These are phyloP conservation scores for Coelinius sp. DNA, from an alignment of 2,888 invertebrate genomes.

Conservation along the genomic window DNA sequence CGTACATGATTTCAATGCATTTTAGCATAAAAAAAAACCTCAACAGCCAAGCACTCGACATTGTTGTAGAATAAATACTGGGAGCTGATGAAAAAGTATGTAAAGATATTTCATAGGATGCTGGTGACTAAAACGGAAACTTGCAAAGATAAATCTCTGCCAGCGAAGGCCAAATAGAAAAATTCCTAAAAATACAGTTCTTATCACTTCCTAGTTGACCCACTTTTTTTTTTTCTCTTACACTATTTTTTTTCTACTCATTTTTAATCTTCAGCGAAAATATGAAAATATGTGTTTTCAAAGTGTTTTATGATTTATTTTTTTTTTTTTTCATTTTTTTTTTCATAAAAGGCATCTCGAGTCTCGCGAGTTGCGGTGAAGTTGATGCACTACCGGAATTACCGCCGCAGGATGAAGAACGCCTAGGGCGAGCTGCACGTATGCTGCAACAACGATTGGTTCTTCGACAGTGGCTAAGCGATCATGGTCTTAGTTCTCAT, in stretches of 20 bases:
- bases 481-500: slow-evolving; percentile 81
- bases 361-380: slow-evolving; percentile 85
- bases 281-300: neutral
- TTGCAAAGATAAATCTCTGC: slow-evolving; percentile 5
- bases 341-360: slow-evolving; percentile 80
- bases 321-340: slow-evolving; percentile 9
- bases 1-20: slow-evolving; percentile 37
- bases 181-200: slow-evolving; percentile 38
- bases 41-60: slow-evolving; percentile 40
- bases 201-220: slow-evolving; percentile 29
- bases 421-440: slow-evolving; percentile 85
- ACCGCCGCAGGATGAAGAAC: slow-evolving; percentile 87
- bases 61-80: slow-evolving; percentile 39
- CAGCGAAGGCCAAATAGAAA: slow-evolving; percentile 37
- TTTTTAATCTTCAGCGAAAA: slow-evolving; percentile 12
- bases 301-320: neutral
- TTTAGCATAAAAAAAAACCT: slow-evolving; percentile 43
- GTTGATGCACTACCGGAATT: slow-evolving; percentile 86
- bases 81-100: slow-evolving; percentile 17
- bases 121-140: slow-evolving; percentile 16
- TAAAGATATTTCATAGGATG: slow-evolving; percentile 23
- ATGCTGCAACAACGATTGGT: slow-evolving; percentile 87
- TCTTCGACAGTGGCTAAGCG: slow-evolving; percentile 87
- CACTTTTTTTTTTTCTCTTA: slow-evolving; percentile 15
- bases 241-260: neutral